phyloP scores from a whole-genome alignment of 1,140 invertebrate species.

The Drosophila auraria region DNA sequence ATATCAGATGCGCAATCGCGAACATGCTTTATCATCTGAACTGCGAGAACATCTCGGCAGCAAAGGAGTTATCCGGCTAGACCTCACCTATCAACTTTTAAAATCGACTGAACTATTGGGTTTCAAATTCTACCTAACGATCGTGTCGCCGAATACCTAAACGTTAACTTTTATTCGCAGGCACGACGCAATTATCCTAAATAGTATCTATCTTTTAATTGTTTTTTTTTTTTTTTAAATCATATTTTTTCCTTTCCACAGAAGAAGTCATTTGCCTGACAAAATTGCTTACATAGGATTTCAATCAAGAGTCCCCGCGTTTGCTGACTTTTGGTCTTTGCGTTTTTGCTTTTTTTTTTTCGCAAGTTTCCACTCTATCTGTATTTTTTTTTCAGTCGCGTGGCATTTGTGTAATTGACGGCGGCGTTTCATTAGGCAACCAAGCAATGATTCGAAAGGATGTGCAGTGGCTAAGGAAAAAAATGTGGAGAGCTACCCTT shows the following conservation, averaged over 20 bases:
- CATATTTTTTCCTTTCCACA: not conserved
- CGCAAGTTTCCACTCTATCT: slow-evolving; percentile 34
- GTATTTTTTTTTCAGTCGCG: slow-evolving; percentile 57
- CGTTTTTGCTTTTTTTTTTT: not conserved
- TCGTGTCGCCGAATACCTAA: slow-evolving; percentile 11
- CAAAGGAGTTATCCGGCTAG: slow-evolving; percentile 44
- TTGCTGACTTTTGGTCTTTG: slow-evolving; percentile 64
- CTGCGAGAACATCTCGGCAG: slow-evolving; percentile 26
- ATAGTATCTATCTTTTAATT: slow-evolving; percentile 33
- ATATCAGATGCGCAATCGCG: slow-evolving; percentile 1
- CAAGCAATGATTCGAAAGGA: slow-evolving; percentile 59
- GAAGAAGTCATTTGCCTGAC: slow-evolving; percentile 44
- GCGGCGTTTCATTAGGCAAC: slow-evolving; percentile 73
- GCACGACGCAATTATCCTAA: slow-evolving; percentile 43
- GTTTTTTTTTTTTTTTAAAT: not conserved
- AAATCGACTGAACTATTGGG: not conserved
- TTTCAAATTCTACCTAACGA: not conserved
- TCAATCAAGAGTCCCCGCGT: slow-evolving; percentile 45
- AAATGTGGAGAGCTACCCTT: slow-evolving; percentile 65
- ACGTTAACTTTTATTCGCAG: slow-evolving; percentile 37
- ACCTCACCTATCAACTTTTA: slow-evolving; percentile 14
- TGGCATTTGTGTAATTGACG: slow-evolving; percentile 71
- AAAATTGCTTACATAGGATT: slow-evolving; percentile 68
- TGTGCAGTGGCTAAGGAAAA: slow-evolving; percentile 54
- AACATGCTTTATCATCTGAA: slow-evolving; percentile 50